A percentile compares a stretch with the other conserved stretches of the same genome.
phyloP scores from a whole-genome alignment of 2,113 vertebrate species.

The Perca schrenkii region DNA sequence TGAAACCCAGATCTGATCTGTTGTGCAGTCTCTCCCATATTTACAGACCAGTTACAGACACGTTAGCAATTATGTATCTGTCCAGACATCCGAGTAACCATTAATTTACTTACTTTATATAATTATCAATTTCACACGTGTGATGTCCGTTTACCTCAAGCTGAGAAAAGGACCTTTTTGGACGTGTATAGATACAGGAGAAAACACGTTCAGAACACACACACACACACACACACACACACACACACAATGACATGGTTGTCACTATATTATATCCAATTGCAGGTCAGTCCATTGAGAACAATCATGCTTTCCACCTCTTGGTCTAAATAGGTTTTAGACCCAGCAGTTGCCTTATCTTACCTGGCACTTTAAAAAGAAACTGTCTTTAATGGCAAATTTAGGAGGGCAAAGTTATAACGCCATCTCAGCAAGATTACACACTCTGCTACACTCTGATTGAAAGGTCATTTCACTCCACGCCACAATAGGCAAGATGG shows the following conservation, averaged over 20 bases:
- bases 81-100: too few relatives aligned
- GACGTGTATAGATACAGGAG: neutral
- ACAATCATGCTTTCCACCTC: neutral
- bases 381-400: constrained; percentile 17
- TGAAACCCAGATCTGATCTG: neutral
- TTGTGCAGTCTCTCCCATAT: neutral
- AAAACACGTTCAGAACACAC: neutral
- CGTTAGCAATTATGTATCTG: neutral
- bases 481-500: constrained; percentile 30
- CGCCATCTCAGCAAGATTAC: constrained; percentile 22
- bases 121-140: neutral
- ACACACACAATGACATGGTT: neutral
- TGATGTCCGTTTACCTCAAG: neutral
- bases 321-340: neutral
- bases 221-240: neutral
- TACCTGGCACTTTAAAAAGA: neutral
- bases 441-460: constrained; percentile 34
- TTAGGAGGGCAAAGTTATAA: constrained; percentile 25
- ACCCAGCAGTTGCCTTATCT: neutral
- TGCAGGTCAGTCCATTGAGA: neutral
- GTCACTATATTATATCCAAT: neutral
- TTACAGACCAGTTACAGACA: neutral
- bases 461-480: constrained; percentile 51
- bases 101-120: neutral
- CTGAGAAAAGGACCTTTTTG: neutral